A percentile compares a stretch with the other conserved stretches of the same genome.
These are phyloP conservation scores for Chaetodon auriga DNA, from an alignment of 2,113 vertebrate genomes.

Conservation along the genomic window DNA sequence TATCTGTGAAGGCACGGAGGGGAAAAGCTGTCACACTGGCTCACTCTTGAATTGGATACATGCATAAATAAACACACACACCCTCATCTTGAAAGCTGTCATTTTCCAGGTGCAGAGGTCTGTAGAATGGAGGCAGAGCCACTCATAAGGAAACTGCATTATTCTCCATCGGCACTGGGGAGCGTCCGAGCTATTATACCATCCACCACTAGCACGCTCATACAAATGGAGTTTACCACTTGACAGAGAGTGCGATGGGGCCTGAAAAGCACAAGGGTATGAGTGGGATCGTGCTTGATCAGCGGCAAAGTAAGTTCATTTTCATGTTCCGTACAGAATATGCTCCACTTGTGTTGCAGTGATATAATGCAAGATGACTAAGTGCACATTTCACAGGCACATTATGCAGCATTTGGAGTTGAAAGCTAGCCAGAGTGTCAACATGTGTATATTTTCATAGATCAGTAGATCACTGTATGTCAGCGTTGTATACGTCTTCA, in stretches of 20 bases:
- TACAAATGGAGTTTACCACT: slow-evolving; percentile 73
- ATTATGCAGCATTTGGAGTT: slow-evolving; percentile 48
- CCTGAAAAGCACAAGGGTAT: slow-evolving; percentile 62
- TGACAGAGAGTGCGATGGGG: slow-evolving; percentile 57
- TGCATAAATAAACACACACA: slow-evolving; percentile 47
- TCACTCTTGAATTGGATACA: slow-evolving; percentile 38
- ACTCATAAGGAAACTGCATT: slow-evolving; percentile 69
- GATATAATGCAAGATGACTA: slow-evolving; percentile 49
- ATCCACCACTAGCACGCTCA: slow-evolving; percentile 54
- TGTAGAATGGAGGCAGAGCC: slow-evolving; percentile 64
- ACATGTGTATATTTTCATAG: slow-evolving; percentile 32
- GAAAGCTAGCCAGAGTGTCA: slow-evolving; percentile 44
- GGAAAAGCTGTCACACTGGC: slow-evolving; percentile 42
- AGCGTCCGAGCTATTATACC: slow-evolving; percentile 60
- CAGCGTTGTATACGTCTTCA: slow-evolving; percentile 13
- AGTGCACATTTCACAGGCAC: slow-evolving; percentile 52
- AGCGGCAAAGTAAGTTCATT: slow-evolving; percentile 53
- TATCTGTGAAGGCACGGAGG: slow-evolving; percentile 38
- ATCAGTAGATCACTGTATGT: slow-evolving; percentile 31
- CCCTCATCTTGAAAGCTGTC: slow-evolving; percentile 51
- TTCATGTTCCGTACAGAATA: slow-evolving; percentile 54
- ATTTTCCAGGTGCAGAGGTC: slow-evolving; percentile 75
- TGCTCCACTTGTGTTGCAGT: slow-evolving; percentile 50
- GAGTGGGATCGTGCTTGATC: slow-evolving; percentile 61
- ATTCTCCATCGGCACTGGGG: slow-evolving; percentile 62